Conservation (phyloP, 2,888 invertebrate genomes). For the Brenthis hecate region DNA sequence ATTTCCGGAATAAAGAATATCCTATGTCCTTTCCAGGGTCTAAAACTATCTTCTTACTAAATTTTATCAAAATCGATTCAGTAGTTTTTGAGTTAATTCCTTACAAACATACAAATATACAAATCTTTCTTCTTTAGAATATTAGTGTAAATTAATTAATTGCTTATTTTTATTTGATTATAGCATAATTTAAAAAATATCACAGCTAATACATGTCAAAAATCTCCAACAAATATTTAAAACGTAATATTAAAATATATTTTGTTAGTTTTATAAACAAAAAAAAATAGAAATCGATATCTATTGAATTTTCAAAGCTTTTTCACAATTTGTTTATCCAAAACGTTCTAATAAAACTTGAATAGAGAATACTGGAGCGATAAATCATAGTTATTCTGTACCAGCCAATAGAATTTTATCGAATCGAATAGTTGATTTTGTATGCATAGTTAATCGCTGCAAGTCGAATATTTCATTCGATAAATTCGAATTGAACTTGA, state of each 20-base stretch:
- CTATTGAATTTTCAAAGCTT: background rate
- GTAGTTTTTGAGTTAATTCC: no score
- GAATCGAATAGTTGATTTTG: slow-evolving; percentile 13
- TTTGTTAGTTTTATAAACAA: background rate
- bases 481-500: slow-evolving; percentile 13
- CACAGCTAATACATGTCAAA: no score
- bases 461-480: slow-evolving; percentile 9
- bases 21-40: no score
- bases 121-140: no score
- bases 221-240: background rate
- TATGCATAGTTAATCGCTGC: slow-evolving; percentile 13
- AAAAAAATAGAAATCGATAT: background rate
- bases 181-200: no score
- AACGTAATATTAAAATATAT: background rate
- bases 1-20: no score
- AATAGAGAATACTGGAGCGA: slow-evolving; percentile 2
- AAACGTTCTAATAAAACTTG: slow-evolving; percentile 4
- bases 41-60: no score
- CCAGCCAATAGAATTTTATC: slow-evolving; percentile 13
- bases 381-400: slow-evolving; percentile 15
- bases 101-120: no score
- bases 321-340: background rate
- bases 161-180: no score
- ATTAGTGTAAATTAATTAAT: no score
- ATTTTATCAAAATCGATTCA: no score